These are phyloP conservation scores for Synanthedon myopaeformis DNA, from an alignment of 2,888 invertebrate genomes.

Conservation along the genomic window DNA sequence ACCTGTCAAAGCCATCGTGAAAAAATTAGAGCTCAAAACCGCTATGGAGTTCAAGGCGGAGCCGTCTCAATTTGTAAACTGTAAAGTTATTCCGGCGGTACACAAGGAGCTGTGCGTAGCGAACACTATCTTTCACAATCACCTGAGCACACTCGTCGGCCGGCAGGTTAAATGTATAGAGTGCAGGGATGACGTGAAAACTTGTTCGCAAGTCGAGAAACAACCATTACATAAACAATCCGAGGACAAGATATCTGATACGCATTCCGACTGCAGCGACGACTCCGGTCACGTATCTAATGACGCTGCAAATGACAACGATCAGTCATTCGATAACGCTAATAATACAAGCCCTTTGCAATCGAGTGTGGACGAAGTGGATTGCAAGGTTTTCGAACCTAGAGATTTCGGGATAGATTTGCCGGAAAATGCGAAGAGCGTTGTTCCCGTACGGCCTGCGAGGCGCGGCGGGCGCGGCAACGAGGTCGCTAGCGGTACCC, in stretches of 20 bases:
- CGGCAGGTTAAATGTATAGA: constrained; percentile 59
- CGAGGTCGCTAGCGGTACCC: constrained; percentile 69
- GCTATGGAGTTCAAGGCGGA: constrained; percentile 56
- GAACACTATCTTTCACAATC: constrained; percentile 60
- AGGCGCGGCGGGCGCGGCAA: constrained; percentile 54
- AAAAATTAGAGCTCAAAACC: constrained; percentile 61
- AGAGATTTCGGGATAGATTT: constrained; percentile 53
- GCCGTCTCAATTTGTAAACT: constrained; percentile 45
- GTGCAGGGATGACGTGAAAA: constrained; percentile 50
- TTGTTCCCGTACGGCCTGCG: constrained; percentile 60
- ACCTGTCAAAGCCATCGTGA: constrained; percentile 62
- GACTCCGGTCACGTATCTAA: constrained; percentile 87
- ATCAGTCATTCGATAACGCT: constrained; percentile 48
- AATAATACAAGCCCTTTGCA: constrained; percentile 36
- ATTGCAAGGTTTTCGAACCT: constrained; percentile 48
- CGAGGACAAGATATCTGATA: constrained; percentile 68
- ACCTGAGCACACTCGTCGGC: constrained; percentile 65
- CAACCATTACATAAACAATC: constrained; percentile 45
- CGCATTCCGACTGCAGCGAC: constrained; percentile 79
- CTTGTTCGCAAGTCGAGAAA: constrained; percentile 47
- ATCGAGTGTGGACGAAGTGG: constrained; percentile 40
- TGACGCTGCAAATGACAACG: constrained; percentile 81
- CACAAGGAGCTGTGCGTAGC: constrained; percentile 62
- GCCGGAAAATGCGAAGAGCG: constrained; percentile 47
- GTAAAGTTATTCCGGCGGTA: constrained; percentile 59